A percentile compares a stretch with the other conserved stretches of the same genome.
Evolutionary conservation across 2,797 vertebrate species (phyloP).

Genomic region (Nasua narica): DNA sequence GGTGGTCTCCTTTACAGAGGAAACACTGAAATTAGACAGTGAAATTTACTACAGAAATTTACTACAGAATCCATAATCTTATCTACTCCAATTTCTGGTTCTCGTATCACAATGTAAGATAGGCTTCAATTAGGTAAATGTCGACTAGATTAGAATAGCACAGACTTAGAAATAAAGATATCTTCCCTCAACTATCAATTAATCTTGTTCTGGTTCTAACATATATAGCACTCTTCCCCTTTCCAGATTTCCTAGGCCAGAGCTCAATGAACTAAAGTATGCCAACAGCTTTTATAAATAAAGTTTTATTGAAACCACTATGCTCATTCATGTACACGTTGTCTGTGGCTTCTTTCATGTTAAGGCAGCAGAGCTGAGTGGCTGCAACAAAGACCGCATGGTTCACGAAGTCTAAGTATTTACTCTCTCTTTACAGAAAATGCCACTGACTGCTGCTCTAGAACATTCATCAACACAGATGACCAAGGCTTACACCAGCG

Average conservation of each 20-base stretch:
- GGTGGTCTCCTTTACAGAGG: not conserved
- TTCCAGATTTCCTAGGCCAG: not conserved
- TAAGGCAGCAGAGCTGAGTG: not conserved
- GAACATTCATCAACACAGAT: not conserved
- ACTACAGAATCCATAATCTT: not conserved
- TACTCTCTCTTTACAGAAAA: not conserved
- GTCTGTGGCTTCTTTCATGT: not conserved
- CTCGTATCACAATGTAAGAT: conserved; percentile 1
- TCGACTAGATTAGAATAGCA: not conserved
- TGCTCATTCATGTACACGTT: not conserved
- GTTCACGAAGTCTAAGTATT: not conserved
- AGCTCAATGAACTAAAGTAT: not conserved
- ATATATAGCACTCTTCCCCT: not conserved
- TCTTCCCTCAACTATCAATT: not conserved
- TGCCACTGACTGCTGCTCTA: not conserved
- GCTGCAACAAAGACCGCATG: not conserved
- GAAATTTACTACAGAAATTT: not conserved
- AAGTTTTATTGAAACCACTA: conserved; percentile 29
- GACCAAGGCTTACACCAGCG: not conserved
- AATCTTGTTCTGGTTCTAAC: not conserved
- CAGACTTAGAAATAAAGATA: not conserved
- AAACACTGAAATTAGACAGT: not conserved
- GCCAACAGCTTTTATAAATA: not conserved
- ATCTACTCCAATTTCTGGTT: not conserved
- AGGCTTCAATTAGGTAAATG: not conserved